Base-by-base conservation (phyloP, 2,113 vertebrate species). In the Zosterops pallidus region DNA sequence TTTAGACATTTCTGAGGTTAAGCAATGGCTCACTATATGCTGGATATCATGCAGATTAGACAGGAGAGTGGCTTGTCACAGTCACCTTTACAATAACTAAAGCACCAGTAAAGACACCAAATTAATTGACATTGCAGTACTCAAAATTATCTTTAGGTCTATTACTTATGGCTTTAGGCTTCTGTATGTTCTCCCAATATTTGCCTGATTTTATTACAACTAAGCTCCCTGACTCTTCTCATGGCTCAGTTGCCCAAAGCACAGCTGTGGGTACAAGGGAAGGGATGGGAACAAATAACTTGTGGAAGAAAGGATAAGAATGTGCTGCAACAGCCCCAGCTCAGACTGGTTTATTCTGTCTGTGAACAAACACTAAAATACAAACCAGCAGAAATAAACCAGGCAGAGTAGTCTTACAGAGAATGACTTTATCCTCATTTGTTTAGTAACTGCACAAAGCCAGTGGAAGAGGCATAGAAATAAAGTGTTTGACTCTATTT, bases 1-100 rank as follows among this genome's bases (percentile, higher is more conserved):
- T 81, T 92, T 3, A 39, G 89, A 83, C 89, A 86, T 93, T 93
- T 93, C 92, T 96, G 96, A 96, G 83, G 89, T 86, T 93, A 71
- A 64, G 80, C 94, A 74, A 49, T 89, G 60, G 60, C 56, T 94
- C 41, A 1, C 89, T 96, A 64, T 95, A 86, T 93, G 76, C 76
- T 75, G 81, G 67, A 33, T 91, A 78, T 90, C 95, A n/a, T 20
- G 47, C 55, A 86, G 92, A 81, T 92, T 89, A 89, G 56, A 64
- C 69, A 75, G n/a, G 49, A 74, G 83, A 52, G 77, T 68, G 80
- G 35, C 60, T 93, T 95, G 86, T 93, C 44, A 37, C 26, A 35
- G 64, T 70, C 16, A 23, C 76, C 94, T 96, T 91, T 68, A 44
- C 60, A 84, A 37, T 35, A 94, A 83, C 52, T 82, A 86, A 89